These are phyloP conservation scores for Drosophila demipolita DNA, from an alignment of 2,888 invertebrate species.

Conservation along the genomic window DNA sequence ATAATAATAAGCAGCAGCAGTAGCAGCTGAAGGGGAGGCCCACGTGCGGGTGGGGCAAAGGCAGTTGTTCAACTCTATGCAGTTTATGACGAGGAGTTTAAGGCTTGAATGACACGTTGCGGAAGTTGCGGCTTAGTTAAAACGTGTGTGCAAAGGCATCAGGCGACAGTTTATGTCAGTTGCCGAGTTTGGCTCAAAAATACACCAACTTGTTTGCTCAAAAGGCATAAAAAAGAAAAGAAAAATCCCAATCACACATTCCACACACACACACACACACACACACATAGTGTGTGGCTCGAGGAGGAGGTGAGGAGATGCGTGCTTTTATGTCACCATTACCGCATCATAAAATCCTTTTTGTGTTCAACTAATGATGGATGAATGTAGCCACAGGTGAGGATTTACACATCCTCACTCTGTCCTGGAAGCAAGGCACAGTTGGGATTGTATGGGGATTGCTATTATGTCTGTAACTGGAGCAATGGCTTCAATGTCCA, in stretches of 20 bases:
- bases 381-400: slow-evolving; percentile 74
- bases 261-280: slow-evolving; percentile 2
- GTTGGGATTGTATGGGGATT: slow-evolving; percentile 4
- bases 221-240: slow-evolving; percentile 76
- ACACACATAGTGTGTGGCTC: neutral
- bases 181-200: slow-evolving; percentile 66
- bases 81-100: slow-evolving; percentile 23
- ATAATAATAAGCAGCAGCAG: slow-evolving; percentile 24
- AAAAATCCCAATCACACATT: slow-evolving; percentile 8
- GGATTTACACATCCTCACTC: slow-evolving; percentile 19
- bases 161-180: slow-evolving; percentile 50
- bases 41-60: slow-evolving; percentile 4
- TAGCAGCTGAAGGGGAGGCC: neutral
- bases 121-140: slow-evolving; percentile 76
- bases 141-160: slow-evolving; percentile 52
- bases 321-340: slow-evolving; percentile 72
- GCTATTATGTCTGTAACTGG: slow-evolving; percentile 29
- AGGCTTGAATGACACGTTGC: slow-evolving; percentile 72
- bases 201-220: slow-evolving; percentile 77
- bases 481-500: slow-evolving; percentile 37
- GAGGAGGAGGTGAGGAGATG: slow-evolving; percentile 23
- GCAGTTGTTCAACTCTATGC: slow-evolving; percentile 11
- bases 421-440: neutral
- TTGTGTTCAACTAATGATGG: slow-evolving; percentile 80
- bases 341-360: slow-evolving; percentile 81